These are phyloP conservation scores for Melipona beecheii DNA, from an alignment of 2,888 invertebrate species.

Conservation along the genomic window DNA sequence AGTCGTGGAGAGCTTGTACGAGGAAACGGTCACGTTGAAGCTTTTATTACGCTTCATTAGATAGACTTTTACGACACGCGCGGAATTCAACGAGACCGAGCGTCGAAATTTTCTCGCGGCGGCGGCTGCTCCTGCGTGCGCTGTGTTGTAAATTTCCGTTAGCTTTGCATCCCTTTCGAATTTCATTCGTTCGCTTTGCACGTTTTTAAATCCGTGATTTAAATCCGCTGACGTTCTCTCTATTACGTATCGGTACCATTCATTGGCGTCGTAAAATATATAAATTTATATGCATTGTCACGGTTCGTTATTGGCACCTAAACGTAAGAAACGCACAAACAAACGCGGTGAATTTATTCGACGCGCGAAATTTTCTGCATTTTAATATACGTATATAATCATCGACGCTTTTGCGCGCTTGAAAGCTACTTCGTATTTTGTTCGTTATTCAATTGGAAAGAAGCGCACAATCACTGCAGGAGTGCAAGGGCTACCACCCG, in stretches of 20 bases:
- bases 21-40: slow-evolving; percentile 25
- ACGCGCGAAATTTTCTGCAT: background rate
- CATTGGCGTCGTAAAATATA: too few species aligned
- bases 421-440: slow-evolving; percentile 33
- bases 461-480: slow-evolving; percentile 25
- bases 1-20: slow-evolving; percentile 46
- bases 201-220: background rate
- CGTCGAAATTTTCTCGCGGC: background rate
- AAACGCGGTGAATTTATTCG: background rate
- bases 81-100: slow-evolving; percentile 29
- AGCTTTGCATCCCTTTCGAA: background rate
- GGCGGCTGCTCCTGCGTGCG: background rate
- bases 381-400: background rate
- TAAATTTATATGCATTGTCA: too few species aligned
- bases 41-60: slow-evolving; percentile 45
- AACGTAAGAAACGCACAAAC: too few species aligned
- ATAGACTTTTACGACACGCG: slow-evolving; percentile 21
- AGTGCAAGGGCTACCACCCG: slow-evolving; percentile 54
- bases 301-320: too few species aligned
- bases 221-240: background rate
- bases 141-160: background rate
- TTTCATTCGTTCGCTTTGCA: background rate
- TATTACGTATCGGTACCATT: too few species aligned
- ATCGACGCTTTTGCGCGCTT: slow-evolving; percentile 7
- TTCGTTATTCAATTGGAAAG: slow-evolving; percentile 25